Base-by-base conservation (phyloP, 1,140 invertebrate species). In the Drosophila simulans region DNA sequence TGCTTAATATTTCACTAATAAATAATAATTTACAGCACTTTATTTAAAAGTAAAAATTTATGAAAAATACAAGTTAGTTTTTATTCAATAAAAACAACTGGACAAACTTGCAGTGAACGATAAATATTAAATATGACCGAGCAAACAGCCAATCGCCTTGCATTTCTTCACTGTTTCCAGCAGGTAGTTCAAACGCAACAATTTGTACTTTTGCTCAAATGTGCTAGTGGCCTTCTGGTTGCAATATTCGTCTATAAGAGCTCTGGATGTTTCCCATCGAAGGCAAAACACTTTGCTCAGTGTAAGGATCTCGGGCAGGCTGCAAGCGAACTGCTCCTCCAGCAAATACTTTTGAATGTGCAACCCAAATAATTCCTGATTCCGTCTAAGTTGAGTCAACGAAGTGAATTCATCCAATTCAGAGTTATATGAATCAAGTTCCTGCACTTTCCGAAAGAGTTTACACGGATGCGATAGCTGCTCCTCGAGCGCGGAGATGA, bases 351-450 rank as follows among this genome's bases (percentile, higher is more conserved):
- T 7, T 4, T 10, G 5, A 11, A 51, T 27, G 5, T 31, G 15
- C 1, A 37, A 15, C 4, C 71, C 40, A 4, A 71, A 77, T 0
- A 7, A 1, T 0, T 13, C 2, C 0, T 78, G 76, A 3, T n/a
- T 25, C 2, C 35, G 8, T 39, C 51, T 55, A 15, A 78, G 25
- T 7, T 72, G 39, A 2, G 13, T 31, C 0, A 27, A 43, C 10
- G 7, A 12, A 5, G n/a, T 7, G 13, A 1, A 15, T 10, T 4
- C 37, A 3, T 13, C 4, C 3, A 31, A 10, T 10, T 11, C 52
- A 4, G 4, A n/a, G 15, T 55, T 2, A 13, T 27, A 35, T 11
- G n/a, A 4, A 5, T 31, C 5, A 4, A 27, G 15, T 0, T 31
- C 11, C 12, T 56, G 12, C 13, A 13, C 1, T 3, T 27, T 0